Conservation (phyloP, 2,113 vertebrate genomes). For the Mobula birostris region DNA sequence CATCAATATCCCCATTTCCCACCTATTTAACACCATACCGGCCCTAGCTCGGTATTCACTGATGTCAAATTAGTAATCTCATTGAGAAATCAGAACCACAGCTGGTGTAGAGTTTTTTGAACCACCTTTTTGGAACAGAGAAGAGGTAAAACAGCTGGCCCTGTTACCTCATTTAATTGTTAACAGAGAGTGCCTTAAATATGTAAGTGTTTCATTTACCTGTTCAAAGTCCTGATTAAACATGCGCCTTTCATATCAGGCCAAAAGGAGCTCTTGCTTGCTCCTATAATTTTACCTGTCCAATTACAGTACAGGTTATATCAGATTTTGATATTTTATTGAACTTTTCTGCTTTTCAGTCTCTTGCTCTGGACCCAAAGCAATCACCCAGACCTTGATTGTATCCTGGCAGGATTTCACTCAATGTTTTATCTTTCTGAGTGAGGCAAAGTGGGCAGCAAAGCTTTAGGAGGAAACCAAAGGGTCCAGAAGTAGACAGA, state of each 20-base stretch:
- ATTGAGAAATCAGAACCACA: background rate
- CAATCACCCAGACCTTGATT: background rate
- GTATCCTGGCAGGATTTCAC: conserved; percentile 8
- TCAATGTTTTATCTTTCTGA: background rate
- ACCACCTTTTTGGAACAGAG: background rate
- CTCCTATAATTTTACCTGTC: background rate
- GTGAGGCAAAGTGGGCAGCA: no score
- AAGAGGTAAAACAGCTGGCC: background rate
- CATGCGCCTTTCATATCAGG: background rate
- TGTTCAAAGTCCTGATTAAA: background rate
- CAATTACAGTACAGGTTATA: background rate
- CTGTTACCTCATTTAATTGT: background rate
- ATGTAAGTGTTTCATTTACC: background rate
- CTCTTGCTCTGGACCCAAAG: background rate
- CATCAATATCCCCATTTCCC: no score
- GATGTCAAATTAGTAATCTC: background rate
- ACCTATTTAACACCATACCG: background rate
- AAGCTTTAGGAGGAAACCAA: no score
- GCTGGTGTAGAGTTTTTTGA: background rate
- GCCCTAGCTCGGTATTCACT: background rate
- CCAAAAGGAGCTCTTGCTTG: background rate
- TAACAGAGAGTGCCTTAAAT: background rate
- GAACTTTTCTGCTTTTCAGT: background rate
- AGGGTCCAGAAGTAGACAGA: no score
- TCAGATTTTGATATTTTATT: background rate